phyloP scores from a whole-genome alignment of 2,113 vertebrate species.

The Myotis brandtii region DNA sequence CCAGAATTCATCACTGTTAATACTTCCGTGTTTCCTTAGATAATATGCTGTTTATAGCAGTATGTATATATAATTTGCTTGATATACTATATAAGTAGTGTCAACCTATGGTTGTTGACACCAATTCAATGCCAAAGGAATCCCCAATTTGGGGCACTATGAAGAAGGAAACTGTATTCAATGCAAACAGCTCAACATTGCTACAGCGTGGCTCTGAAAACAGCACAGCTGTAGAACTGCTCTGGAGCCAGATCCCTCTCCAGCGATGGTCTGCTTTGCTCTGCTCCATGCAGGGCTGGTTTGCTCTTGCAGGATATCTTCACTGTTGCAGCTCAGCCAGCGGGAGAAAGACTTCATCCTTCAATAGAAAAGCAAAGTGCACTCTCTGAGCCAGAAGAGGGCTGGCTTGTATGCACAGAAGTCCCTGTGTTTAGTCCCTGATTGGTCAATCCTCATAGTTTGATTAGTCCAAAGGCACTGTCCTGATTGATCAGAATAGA shows the following conservation, averaged over 20 bases:
- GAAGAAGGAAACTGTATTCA: neutral
- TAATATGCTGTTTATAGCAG: neutral
- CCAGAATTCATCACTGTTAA: neutral
- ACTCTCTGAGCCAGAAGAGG: neutral
- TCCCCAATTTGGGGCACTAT: neutral
- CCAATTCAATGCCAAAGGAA: neutral
- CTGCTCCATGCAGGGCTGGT: no score
- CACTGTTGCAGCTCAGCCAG: neutral
- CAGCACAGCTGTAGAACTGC: neutral
- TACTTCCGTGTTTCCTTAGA: neutral
- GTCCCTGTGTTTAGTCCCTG: neutral
- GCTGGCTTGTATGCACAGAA: neutral
- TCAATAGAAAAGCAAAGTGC: neutral
- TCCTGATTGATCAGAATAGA: neutral
- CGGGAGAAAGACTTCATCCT: neutral
- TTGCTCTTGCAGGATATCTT: neutral
- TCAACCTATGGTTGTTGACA: neutral
- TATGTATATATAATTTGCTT: neutral
- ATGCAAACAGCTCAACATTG: neutral
- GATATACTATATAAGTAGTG: neutral
- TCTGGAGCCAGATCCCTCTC: neutral
- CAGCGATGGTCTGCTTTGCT: neutral
- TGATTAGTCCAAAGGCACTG: neutral
- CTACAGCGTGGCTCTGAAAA: neutral
- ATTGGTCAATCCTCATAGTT: neutral